Evolutionary conservation across 2,113 vertebrate genomes (phyloP), one percentile per base, ranked within the genome.

Genomic region (Hiodon alosoides): DNA sequence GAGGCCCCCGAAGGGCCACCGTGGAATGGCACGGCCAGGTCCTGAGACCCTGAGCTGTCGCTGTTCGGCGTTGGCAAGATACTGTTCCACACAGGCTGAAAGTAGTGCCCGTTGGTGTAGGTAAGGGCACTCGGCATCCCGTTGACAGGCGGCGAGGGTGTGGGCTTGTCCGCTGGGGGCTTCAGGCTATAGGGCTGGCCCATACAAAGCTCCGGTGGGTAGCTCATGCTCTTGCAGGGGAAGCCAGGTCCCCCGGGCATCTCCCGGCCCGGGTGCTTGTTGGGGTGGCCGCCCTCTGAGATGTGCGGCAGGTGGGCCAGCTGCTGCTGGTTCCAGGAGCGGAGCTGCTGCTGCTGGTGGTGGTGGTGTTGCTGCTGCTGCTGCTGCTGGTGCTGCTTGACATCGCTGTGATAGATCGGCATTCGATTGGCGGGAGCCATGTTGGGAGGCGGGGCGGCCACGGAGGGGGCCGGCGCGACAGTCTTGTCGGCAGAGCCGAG

Each of bases 41-140:
- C 96, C 93, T 98, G 97, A 87, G 96, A 98, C 82, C 95, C 95
- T 6, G 96, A 98, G 92, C 96, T 98, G 94, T 99, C 96, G 86
- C 97, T 98, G 90, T 97, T 98, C 85, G 97, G 97, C 0, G 97
- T 98, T 86, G 97, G 96, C 82, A 99, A 92, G 80, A 98, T 95
- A 92, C 95, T 95, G 91, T 93, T 96, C 97, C 97, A 98, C 82
- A 96, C 78, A 81, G 95, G 93, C 76, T 97, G 97, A 88, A 97
- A 98, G 86, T 97, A 98, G 88, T 97, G 95, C 83, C 96, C 95
- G 1, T 96, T 98, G 75, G 94, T 91, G 70, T 97, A 99, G 85
- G 93, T 89, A 90, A 97, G 79, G 66, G 92, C 90, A 76, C 93
- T 94, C 31, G 94, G 92, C 89, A 97, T 91, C 78, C 94, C 90